Evolutionary conservation across 2,797 vertebrate species (phyloP).

Genomic region (Cynopterus sphinx): DNA sequence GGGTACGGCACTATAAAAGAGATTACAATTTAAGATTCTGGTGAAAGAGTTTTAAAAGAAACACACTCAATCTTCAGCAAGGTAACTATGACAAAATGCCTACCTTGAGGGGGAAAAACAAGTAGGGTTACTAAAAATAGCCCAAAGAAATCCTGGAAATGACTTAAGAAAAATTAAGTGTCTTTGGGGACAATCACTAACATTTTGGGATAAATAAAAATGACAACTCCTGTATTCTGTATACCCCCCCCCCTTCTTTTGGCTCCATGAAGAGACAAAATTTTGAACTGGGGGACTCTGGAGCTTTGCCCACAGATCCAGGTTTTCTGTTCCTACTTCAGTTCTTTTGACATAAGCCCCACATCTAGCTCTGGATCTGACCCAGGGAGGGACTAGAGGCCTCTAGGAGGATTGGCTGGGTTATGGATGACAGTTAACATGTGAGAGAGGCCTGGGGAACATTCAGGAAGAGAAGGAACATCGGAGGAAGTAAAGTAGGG

Average conservation of each 20-base stretch:
- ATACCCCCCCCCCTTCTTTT: background rate
- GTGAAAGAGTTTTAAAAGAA: background rate
- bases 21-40: background rate
- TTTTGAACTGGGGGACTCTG: background rate
- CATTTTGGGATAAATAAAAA: background rate
- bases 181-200: background rate
- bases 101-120: background rate
- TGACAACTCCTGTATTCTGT: fast-evolving
- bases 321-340: background rate
- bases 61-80: background rate
- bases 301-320: background rate
- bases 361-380: background rate
- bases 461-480: background rate
- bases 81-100: background rate
- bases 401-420: background rate
- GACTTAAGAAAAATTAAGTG: background rate
- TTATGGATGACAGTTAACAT: background rate
- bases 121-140: background rate
- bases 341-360: background rate
- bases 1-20: background rate
- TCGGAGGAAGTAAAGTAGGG: background rate
- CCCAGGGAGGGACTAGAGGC: background rate
- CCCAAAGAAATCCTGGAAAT: background rate
- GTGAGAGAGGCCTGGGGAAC: background rate
- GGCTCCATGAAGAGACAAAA: background rate